These are phyloP conservation scores for Poeciliopsis turneri DNA, from an alignment of 2,797 vertebrate genomes.

Conservation along the genomic window DNA sequence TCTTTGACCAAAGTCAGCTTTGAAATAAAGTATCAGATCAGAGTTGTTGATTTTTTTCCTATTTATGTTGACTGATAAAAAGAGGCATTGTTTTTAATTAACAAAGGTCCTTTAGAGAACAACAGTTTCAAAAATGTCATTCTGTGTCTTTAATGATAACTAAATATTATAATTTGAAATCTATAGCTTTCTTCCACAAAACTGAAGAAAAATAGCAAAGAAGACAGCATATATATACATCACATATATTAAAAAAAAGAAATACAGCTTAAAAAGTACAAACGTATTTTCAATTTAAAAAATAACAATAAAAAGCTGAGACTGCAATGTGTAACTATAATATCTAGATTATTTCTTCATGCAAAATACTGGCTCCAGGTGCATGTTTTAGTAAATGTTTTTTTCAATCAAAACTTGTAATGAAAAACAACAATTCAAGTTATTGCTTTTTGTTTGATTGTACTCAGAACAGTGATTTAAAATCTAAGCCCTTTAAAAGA, in stretches of 20 bases:
- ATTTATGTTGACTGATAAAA: slow-evolving; percentile 36
- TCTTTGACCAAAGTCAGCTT: slow-evolving; percentile 24
- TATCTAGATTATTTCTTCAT: background rate
- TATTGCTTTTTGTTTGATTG: background rate
- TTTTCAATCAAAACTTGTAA: background rate
- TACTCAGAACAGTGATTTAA: background rate
- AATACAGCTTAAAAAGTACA: background rate
- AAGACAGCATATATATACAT: background rate
- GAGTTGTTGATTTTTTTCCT: slow-evolving; percentile 31
- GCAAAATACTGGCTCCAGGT: background rate
- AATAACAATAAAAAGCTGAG: background rate
- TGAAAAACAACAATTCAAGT: background rate
- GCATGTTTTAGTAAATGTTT: background rate
- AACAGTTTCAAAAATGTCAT: background rate
- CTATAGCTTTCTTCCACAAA: background rate
- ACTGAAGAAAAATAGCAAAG: background rate
- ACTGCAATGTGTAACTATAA: background rate
- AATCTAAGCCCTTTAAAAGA: background rate
- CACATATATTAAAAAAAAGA: no score
- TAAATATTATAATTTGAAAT: background rate
- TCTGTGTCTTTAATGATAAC: background rate
- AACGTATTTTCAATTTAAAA: background rate
- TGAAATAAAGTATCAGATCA: slow-evolving; percentile 35
- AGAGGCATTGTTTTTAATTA: slow-evolving; percentile 5
- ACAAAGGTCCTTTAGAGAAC: slow-evolving; percentile 41